Base-by-base conservation (phyloP, 2,797 vertebrate genomes). In the Spea hammondii region DNA sequence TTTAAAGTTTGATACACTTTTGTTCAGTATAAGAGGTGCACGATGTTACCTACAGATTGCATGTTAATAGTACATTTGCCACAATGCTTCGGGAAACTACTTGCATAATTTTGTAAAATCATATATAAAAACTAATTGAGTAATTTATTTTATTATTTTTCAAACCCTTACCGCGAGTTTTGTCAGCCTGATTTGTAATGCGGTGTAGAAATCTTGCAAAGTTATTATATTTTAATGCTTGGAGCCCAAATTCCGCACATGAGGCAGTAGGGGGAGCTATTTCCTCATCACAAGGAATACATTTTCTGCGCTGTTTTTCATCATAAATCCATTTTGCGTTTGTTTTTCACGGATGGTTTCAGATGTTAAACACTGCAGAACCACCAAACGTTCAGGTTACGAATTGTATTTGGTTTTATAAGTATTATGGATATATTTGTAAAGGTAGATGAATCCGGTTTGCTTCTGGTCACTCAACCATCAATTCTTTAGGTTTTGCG, bases 201-300 rank as follows among this genome's bases (percentile, higher is more conserved):
- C 17, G 32, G 32, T 3, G 32, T 32, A 32, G 32, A 32, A 32
- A 32, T 32, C 32, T 32, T 32, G 32, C 32, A 32, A 32, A 32
- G 32, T 32, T 32, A 32, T 32, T 32, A 32, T 32, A 32, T 32
- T 32, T 32, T 32, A 32, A 32, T 32, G 32, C 32, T 32, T 32
- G 32, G 32, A 32, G 32, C 32, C 32, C 32, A 32, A 32, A 32
- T 32, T 32, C 32, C 32, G 32, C 32, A 32, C 32, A 32, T 32
- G 32, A 32, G 32, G 17, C 70, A 73, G 51, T 47, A 79, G 77
- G 17, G 64, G 77, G 77, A 10, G 64, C 62, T 67, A 60, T 79
- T 17, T 47, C 62, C 5, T 7, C 70, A 73, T 67, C 7, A 45
- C 10, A 7, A 48, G 44, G 8, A 44, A 12, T 32, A 32, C 32